Base-by-base conservation (phyloP, 2,888 invertebrate species). In the Sphinx pinastri region DNA sequence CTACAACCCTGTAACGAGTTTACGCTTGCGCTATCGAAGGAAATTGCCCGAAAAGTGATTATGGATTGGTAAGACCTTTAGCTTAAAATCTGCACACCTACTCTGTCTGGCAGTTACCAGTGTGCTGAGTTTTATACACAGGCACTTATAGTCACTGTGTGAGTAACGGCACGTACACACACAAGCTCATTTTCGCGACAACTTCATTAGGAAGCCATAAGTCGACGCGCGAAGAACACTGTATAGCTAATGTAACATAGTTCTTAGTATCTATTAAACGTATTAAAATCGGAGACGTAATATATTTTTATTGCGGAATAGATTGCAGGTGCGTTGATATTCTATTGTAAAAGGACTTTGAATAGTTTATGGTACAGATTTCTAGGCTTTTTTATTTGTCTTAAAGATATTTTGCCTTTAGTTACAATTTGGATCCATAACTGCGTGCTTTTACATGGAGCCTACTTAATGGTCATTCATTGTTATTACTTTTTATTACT, bases 141-240 rank as follows among this genome's bases (percentile, higher is more conserved):
- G 74, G 66, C 67, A 67, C 60, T 47, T 6, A n/a, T 14, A 60
- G 38, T 11, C 45, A 14, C 8, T 59, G 51, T n/a, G 45, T 58
- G 14, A 45, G 52, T 60, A 19, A 54, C 69, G 72, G 73, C 75
- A 76, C 71, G 74, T 67, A 70, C 71, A 76, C 77, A 68, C 79
- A 78, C 75, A 79, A 76, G 71, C 13, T 51, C 71, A 63, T 74
- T 60, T 73, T 68, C 66, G 80, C 85, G 86, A 87, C 90, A 90
- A 90, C 88, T 91, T 92, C 88, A 88, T 91, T 92, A 91, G 85
- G 89, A 91, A 90, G 88, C 88, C 88, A 86, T 90, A 91, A 88
- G 88, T 84, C 81, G 84, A 77, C 81, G 84, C 77, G 79, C 80
- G 81, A 84, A 83, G 82, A 84, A 83, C 31, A 38, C 38, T 67